Conservation (phyloP, 2,113 vertebrate genomes). For the Argyrosomus japonicus region DNA sequence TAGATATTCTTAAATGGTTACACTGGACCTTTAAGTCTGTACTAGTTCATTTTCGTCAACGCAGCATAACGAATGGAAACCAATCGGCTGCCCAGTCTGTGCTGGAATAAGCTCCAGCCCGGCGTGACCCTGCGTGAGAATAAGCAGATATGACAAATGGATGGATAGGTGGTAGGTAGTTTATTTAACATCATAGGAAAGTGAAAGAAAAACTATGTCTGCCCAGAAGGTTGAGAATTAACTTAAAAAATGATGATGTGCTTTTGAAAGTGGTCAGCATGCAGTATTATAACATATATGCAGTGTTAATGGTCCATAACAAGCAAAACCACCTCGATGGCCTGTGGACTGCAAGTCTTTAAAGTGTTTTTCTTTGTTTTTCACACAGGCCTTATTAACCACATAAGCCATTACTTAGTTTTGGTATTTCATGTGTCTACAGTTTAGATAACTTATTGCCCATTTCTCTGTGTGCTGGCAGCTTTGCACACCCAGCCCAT, state of each 20-base stretch:
- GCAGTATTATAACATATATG: background rate
- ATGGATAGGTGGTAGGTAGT: background rate
- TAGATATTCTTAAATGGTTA: too few relatives aligned
- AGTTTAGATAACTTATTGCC: constrained; percentile 72
- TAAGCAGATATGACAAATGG: background rate
- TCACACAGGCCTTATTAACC: constrained; percentile 36
- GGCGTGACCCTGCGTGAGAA: background rate
- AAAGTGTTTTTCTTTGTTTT: constrained; percentile 35
- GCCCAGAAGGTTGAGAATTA: background rate
- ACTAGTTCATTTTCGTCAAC: background rate
- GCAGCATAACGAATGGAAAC: background rate
- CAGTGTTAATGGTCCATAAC: constrained; percentile 18
- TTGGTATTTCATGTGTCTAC: constrained; percentile 51
- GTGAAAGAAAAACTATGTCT: background rate
- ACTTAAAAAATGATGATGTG: background rate
- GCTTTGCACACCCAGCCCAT: constrained; percentile 41
- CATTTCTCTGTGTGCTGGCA: constrained; percentile 34
- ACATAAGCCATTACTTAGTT: constrained; percentile 31
- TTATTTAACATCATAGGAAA: background rate
- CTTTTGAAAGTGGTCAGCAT: constrained; percentile 14
- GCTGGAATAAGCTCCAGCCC: background rate
- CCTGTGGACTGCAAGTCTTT: background rate
- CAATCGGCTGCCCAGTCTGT: background rate
- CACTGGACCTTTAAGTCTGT: background rate
- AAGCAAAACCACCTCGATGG: constrained; percentile 8